Evolutionary conservation across 2,113 vertebrate species (phyloP).

Genomic region (Clarias macrocephalus): DNA sequence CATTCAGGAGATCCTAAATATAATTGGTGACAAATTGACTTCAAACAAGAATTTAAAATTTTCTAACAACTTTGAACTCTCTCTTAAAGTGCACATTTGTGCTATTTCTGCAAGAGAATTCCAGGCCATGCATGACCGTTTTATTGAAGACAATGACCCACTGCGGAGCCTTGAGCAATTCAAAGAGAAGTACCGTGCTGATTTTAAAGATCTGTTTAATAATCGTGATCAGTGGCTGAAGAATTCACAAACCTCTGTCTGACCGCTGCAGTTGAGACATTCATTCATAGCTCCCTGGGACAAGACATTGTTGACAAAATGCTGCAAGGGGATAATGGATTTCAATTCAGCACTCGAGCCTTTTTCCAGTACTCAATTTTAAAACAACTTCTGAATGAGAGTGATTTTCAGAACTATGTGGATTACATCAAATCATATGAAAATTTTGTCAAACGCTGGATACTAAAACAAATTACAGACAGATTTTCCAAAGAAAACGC

Average conservation of each 20-base stretch:
- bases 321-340: slow-evolving; percentile 9
- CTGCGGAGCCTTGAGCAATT: slow-evolving; percentile 35
- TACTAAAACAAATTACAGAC: slow-evolving; percentile 17
- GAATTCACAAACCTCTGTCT: slow-evolving; percentile 60
- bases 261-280: slow-evolving; percentile 56
- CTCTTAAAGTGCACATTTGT: slow-evolving; percentile 66
- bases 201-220: slow-evolving; percentile 64
- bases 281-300: slow-evolving; percentile 55
- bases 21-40: slow-evolving; percentile 42
- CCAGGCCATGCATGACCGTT: slow-evolving; percentile 59
- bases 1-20: slow-evolving; percentile 58
- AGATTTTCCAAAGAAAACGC: slow-evolving; percentile 21
- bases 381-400: slow-evolving; percentile 49
- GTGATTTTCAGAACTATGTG: not conserved
- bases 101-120: slow-evolving; percentile 51
- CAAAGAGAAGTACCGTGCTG: slow-evolving; percentile 41
- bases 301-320: slow-evolving; percentile 61
- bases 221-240: slow-evolving; percentile 61
- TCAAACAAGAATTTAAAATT: accelerated
- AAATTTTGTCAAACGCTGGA: slow-evolving; percentile 45
- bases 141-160: slow-evolving; percentile 59
- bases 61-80: slow-evolving; percentile 45
- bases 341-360: slow-evolving; percentile 53
- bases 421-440: slow-evolving; percentile 51
- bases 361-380: slow-evolving; percentile 58